phyloP scores from a whole-genome alignment of 2,797 vertebrate species.

The Tokudaia tokunoshimensis region DNA sequence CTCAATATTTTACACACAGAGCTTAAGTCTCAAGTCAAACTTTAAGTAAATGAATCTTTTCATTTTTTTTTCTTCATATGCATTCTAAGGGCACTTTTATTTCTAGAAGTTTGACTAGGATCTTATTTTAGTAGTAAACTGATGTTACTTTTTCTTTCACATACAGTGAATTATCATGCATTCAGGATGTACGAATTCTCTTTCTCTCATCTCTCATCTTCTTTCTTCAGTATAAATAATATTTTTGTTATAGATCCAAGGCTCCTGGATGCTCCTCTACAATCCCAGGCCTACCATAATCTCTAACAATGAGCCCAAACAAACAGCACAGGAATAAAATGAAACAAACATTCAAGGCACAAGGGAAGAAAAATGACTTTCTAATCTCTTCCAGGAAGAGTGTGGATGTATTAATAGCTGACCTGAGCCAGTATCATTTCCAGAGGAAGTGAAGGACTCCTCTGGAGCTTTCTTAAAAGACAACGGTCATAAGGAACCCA shows the following conservation, averaged over 20 bases:
- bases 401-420: rapidly evolving
- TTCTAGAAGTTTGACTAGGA: constrained; percentile 45
- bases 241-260: background rate
- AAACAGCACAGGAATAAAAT: background rate
- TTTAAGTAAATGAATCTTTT: constrained; percentile 28
- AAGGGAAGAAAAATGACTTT: background rate
- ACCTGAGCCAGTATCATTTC: background rate
- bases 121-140: background rate
- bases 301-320: background rate
- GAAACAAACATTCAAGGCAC: background rate
- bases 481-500: background rate
- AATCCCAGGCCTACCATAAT: background rate
- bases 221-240: background rate
- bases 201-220: background rate
- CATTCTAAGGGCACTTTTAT: constrained; percentile 50
- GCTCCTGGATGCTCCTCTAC: too few species aligned
- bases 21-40: constrained; percentile 41
- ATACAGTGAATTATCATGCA: background rate
- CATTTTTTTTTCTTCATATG: background rate
- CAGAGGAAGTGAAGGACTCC: background rate
- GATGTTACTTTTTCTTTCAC: constrained; percentile 18
- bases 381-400: rapidly evolving
- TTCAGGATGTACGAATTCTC: background rate
- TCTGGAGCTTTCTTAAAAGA: background rate
- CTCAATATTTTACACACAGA: constrained; percentile 59